phyloP scores from a whole-genome alignment of 2,113 vertebrate genomes.

The Eptesicus fuscus region DNA sequence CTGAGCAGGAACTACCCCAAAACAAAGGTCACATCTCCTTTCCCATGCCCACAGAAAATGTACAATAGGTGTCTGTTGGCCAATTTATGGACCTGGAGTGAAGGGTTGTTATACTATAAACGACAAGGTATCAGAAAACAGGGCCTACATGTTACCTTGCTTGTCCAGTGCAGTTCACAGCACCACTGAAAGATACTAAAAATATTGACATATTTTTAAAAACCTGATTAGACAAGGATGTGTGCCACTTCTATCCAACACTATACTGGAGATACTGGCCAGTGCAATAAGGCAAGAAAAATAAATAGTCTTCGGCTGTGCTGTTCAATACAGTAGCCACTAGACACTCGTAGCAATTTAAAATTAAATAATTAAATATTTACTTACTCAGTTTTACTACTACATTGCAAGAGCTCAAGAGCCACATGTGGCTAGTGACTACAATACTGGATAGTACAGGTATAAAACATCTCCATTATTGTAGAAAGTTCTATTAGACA shows the following conservation, averaged over 20 bases:
- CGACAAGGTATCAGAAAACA: not conserved
- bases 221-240: not conserved
- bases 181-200: conserved; percentile 2
- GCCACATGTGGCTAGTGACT: not conserved
- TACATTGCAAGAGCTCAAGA: not conserved
- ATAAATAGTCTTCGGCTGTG: not conserved
- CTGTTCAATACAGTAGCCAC: not conserved
- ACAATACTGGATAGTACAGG: not conserved
- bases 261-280: not conserved
- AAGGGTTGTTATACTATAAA: not conserved
- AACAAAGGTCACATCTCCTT: not conserved
- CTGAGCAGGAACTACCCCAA: not conserved
- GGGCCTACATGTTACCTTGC: not conserved
- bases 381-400: not conserved
- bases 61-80: not conserved
- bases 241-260: not conserved
- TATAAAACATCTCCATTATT: not conserved
- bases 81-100: not conserved
- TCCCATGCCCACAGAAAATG: not conserved
- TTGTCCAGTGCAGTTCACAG: conserved; percentile 11
- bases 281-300: conserved; percentile 7
- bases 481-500: not conserved
- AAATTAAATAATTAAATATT: conserved; percentile 27
- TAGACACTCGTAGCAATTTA: not conserved
- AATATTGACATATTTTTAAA: not conserved